Conservation (phyloP, 2,113 vertebrate genomes). For the Rhegmatorhina hoffmannsi region DNA sequence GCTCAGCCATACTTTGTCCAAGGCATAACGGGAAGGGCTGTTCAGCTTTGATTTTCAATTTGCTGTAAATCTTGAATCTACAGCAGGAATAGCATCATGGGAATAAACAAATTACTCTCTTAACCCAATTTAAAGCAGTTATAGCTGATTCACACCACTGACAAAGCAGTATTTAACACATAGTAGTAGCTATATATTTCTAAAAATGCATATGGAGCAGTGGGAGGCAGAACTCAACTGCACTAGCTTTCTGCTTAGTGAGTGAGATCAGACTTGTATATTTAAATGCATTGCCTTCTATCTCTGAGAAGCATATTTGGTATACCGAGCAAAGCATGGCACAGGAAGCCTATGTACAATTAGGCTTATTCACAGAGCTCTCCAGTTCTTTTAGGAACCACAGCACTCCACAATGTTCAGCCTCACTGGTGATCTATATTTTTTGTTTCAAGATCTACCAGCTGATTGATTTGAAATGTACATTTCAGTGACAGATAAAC, state of each 20-base stretch:
- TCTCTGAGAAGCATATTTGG: not conserved
- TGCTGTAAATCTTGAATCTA: not conserved
- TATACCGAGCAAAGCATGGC: not conserved
- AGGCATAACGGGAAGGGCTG: not conserved
- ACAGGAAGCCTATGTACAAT: not conserved
- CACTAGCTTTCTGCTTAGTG: not conserved
- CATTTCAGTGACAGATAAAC: not conserved
- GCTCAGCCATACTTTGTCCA: not conserved
- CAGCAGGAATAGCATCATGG: not conserved
- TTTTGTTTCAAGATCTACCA: not conserved
- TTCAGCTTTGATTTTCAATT: not conserved
- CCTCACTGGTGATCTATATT: not conserved
- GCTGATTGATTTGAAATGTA: not conserved
- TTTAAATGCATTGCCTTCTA: not conserved
- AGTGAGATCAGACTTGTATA: not conserved
- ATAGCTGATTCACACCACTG: not conserved
- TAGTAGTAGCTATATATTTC: not conserved
- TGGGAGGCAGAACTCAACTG: not conserved
- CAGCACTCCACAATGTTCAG: rapidly evolving
- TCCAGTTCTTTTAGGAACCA: not conserved
- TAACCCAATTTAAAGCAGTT: not conserved
- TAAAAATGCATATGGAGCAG: not conserved
- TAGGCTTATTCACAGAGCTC: not conserved
- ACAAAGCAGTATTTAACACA: not conserved
- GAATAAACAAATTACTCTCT: conserved; percentile 7